Evolutionary conservation across 2,797 vertebrate species (phyloP).

Genomic region (Xerus rutilus): DNA sequence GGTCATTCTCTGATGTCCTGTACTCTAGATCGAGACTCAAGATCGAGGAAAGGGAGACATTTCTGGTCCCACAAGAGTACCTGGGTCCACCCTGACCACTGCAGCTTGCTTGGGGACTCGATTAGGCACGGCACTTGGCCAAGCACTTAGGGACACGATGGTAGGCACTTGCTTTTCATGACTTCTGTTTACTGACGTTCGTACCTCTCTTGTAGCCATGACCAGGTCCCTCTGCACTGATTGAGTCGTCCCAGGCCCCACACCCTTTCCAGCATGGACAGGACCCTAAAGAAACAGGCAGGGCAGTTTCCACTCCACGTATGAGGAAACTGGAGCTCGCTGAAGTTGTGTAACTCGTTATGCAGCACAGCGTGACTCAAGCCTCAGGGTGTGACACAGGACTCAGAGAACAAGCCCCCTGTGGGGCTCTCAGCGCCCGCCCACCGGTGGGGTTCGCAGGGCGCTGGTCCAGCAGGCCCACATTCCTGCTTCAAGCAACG

Average conservation of each 20-base stretch:
- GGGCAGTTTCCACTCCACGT: not conserved
- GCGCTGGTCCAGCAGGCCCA: not conserved
- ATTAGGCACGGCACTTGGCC: no score
- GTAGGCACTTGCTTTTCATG: no score
- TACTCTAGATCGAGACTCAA: not conserved
- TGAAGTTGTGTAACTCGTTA: not conserved
- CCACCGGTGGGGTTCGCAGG: not conserved
- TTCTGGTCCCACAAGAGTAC: not conserved
- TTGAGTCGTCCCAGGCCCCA: not conserved
- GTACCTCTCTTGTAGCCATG: not conserved
- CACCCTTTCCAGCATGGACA: not conserved
- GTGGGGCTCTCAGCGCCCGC: not conserved
- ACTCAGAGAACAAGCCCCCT: not conserved
- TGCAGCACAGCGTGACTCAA: constrained; percentile 45
- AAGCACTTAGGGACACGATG: no score
- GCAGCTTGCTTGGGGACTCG: no score
- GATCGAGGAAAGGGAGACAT: not conserved
- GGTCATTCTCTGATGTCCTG: not conserved
- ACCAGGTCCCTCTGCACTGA: not conserved
- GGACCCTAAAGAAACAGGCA: constrained; percentile 14
- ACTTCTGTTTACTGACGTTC: no score
- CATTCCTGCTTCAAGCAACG: not conserved
- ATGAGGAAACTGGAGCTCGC: not conserved
- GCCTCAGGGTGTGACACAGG: not conserved
- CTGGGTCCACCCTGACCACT: not conserved